phyloP scores from a whole-genome alignment of 2,113 vertebrate species.

The Tetraodon nigroviridis region DNA sequence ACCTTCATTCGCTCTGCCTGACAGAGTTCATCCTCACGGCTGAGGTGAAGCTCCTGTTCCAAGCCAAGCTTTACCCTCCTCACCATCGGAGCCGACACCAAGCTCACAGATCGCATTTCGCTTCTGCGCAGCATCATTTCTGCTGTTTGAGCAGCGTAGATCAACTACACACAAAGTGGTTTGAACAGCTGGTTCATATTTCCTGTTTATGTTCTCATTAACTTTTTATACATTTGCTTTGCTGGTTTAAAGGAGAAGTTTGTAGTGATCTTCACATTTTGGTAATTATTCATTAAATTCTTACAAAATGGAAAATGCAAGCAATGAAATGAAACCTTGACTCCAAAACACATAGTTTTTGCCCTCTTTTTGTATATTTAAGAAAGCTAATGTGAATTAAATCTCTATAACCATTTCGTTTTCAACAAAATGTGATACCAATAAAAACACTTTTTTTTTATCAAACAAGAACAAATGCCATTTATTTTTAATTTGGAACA shows the following conservation, averaged over 20 bases:
- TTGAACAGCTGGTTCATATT: background rate
- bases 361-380: too few species aligned
- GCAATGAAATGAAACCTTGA: background rate
- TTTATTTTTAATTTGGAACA: conserved; percentile 57
- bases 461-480: conserved; percentile 50
- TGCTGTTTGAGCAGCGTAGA: conserved; percentile 3
- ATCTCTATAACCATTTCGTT: too few species aligned
- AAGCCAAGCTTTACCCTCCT: conserved; percentile 58
- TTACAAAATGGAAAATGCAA: background rate
- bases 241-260: too few species aligned
- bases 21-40: conserved; percentile 24
- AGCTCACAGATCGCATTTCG: conserved; percentile 42
- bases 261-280: too few species aligned
- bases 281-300: too few species aligned
- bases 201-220: too few species aligned
- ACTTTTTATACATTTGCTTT: too few species aligned
- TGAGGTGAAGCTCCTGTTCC: conserved; percentile 62
- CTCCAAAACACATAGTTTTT: too few species aligned
- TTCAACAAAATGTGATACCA: background rate
- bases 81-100: conserved; percentile 32
- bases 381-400: too few species aligned
- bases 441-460: conserved; percentile 20
- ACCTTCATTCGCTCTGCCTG: too few species aligned
- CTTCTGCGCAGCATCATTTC: conserved; percentile 7
- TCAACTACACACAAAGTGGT: background rate